A percentile compares a stretch with the other conserved stretches of the same genome.
phyloP scores from a whole-genome alignment of 2,113 vertebrate genomes.

The Leiothrix lutea region DNA sequence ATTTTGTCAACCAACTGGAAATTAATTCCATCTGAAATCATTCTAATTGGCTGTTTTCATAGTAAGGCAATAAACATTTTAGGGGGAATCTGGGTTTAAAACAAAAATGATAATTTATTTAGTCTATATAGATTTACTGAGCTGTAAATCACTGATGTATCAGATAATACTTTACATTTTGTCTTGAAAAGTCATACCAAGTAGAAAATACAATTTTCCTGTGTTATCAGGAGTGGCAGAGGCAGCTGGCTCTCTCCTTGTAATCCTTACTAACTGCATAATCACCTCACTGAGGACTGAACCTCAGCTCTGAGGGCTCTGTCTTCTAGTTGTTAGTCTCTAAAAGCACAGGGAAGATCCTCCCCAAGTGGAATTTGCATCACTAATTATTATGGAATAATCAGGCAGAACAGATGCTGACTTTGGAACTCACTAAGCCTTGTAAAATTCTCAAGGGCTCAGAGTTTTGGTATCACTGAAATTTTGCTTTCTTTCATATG shows the following conservation, averaged over 20 bases:
- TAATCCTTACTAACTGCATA: conserved; percentile 25
- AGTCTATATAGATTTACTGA: conserved; percentile 13
- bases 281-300: conserved; percentile 26
- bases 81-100: background rate
- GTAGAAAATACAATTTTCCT: background rate
- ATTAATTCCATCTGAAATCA: background rate
- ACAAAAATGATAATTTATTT: background rate
- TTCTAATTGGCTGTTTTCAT: background rate
- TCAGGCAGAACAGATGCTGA: conserved; percentile 52
- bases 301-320: background rate
- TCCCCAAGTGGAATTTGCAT: conserved; percentile 31
- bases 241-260: background rate
- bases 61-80: background rate
- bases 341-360: conserved; percentile 13
- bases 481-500: background rate
- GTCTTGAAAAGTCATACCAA: background rate
- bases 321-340: background rate
- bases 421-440: conserved; percentile 32
- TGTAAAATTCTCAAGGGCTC: background rate
- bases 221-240: background rate
- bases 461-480: background rate
- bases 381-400: conserved; percentile 60
- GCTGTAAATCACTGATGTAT: background rate
- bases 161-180: background rate
- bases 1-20: background rate